These are phyloP conservation scores for Berghia stephanieae DNA, from an alignment of 1,140 invertebrate species.

Conservation along the genomic window DNA sequence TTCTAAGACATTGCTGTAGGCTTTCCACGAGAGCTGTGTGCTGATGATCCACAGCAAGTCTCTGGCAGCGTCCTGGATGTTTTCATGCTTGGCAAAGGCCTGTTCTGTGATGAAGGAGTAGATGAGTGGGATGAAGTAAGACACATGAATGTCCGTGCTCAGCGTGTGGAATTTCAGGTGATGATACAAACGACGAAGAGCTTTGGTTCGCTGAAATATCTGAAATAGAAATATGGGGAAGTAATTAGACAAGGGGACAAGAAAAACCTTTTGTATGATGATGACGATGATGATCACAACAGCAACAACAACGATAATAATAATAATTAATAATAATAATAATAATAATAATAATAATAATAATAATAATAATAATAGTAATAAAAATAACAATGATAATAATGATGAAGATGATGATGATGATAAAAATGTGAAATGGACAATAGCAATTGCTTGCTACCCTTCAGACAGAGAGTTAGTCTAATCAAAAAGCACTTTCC, in stretches of 20 bases:
- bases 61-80: slow-evolving; percentile 81
- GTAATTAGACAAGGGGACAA: neutral
- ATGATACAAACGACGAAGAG: slow-evolving; percentile 73
- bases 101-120: slow-evolving; percentile 83
- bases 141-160: slow-evolving; percentile 77
- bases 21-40: slow-evolving; percentile 83
- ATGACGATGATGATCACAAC: no score
- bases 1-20: slow-evolving; percentile 83
- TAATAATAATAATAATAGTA: no score
- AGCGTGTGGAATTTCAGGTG: slow-evolving; percentile 69
- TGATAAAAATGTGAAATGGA: no score
- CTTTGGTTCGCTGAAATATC: slow-evolving; percentile 81
- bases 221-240: slow-evolving; percentile 69
- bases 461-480: no score
- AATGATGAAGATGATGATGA: no score
- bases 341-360: neutral
- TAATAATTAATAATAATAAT: neutral
- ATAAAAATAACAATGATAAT: no score
- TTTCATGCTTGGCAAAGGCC: slow-evolving; percentile 77
- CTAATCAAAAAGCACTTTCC: no score
- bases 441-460: no score
- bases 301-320: neutral
- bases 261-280: neutral
- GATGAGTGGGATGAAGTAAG: slow-evolving; percentile 86
- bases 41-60: slow-evolving; percentile 77